A percentile compares a stretch with the other conserved stretches of the same genome.
Conservation (phyloP, 2,888 invertebrate genomes). For the Drosophila trichaetosa region DNA sequence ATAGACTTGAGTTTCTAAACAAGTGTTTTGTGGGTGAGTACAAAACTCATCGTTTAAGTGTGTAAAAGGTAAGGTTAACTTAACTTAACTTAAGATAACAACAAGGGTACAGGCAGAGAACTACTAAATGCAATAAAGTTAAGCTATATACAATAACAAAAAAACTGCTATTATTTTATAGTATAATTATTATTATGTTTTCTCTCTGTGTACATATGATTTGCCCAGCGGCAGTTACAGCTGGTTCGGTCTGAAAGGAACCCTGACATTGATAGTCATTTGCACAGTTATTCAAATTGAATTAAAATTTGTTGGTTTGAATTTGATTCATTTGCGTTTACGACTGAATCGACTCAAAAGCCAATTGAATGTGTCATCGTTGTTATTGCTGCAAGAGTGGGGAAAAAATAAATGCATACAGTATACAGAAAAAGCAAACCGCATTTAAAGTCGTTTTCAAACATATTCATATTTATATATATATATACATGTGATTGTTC, state of each 20-base stretch:
- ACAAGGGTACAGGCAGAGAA: neutral
- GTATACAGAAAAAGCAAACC: neutral
- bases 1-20: conserved; percentile 4
- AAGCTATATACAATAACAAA: neutral
- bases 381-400: neutral
- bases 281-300: conserved; percentile 67
- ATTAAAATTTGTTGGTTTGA: conserved; percentile 56
- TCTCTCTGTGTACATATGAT: conserved; percentile 1
- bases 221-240: conserved; percentile 19
- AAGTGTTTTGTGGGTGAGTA: neutral
- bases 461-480: neutral
- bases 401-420: neutral
- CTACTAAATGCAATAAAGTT: neutral
- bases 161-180: neutral
- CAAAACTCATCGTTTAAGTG: neutral
- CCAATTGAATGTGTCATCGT: conserved; percentile 49
- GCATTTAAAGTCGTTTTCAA: neutral
- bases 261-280: conserved; percentile 48
- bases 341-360: conserved; percentile 42
- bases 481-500: conserved; percentile 3
- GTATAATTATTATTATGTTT: neutral
- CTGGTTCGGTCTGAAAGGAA: conserved; percentile 40
- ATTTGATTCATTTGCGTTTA: conserved; percentile 53
- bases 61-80: neutral
- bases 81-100: neutral